Evolutionary conservation across 2,113 vertebrate genomes (phyloP), one percentile per base, ranked within the genome.

Genomic region (Miniopterus natalensis): DNA sequence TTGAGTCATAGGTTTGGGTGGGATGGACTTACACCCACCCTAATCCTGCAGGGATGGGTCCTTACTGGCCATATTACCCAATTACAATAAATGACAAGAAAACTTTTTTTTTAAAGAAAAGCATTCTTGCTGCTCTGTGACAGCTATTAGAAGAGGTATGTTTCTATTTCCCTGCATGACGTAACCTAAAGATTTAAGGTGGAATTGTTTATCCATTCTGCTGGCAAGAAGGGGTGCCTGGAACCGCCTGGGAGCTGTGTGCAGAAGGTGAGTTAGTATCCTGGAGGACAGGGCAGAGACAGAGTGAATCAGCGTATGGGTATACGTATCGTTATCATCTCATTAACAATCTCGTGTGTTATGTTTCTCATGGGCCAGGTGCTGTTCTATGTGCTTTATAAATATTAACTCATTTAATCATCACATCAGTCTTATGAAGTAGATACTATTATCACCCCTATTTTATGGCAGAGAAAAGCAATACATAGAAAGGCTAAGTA

Each of bases 401-500:
- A 90, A 88, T 90, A 81, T 65, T 93, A 88, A 86, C 66, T 93
- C 27, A 66, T 84, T 88, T 91, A 83, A 63, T 96, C 79, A 84
- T 79, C 71, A n/a, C 59, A 45, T 80, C 74, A 59, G 12, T 89
- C 63, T 92, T 92, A 83, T 4, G 42, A 95, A 55, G 23, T 49
- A 78, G 25, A 18, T 53, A 42, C 40, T 91, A 29, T 88, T 84
- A 47, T 55, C 57, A 70, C 51, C n/a, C 27, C 29, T 85, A 20
- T 85, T 92, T 95, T 53, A 61, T 57, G 23, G 29, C 29, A 71
- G 51, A 81, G 90, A 80, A 88, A 92, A 90, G 20, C 71, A 75
- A 0, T 88, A 42, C 36, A 42, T 21, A 84, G 85, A 61, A 55
- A 80, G 20, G 10, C 71, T 88, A 80, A 47, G 20, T 71, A 92